Base-by-base conservation (phyloP, 2,797 vertebrate genomes). In the Anabacerthia variegaticeps region DNA sequence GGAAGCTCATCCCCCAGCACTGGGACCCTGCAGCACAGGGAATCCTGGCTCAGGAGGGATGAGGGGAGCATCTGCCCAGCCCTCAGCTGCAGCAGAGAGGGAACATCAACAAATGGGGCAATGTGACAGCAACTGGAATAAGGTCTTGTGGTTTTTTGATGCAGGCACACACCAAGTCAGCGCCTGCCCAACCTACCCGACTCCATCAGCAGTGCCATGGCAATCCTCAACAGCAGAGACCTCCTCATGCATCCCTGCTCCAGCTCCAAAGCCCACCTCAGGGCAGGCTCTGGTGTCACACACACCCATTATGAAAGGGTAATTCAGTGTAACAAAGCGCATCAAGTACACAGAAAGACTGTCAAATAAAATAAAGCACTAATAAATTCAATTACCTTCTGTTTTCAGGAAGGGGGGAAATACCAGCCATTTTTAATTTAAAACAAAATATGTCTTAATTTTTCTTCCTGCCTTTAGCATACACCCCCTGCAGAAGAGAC, bases 311-410 rank as follows among this genome's bases (percentile, higher is more conserved):
- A 97, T 97, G 97, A 95, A 96, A 97, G 95, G 94, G 96, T 98
- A 98, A 98, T 97, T 97, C 94, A 85, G 97, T 97, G 97, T 96
- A 98, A 98, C 97, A 97, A 98, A 97, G 96, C 79, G 27, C 96
- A 97, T 98, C 92, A 83, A 97, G 89, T 96, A 97, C 80, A 95
- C 90, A 97, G 94, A 95, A 95, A 95, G 95, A 92, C 95, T 97
- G 97, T 97, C 98, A 98, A 97, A 96, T 95, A 97, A 97, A 98
- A 98, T 98, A 97, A 97, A 96, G 91, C 80, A 88, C 97, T 97
- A 97, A 98, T 96, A 96, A 98, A 98, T 98, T 98, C 81, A 96
- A 98, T 98, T 98, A 97, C 95, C 93, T 95, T 82, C 83, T 92
- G 84, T 96, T 98, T 98, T 97, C 95, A 62, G 67, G 69, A 58